Percentiles rank a stretch among this genome's conserved stretches.
phyloP scores from a whole-genome alignment of 1,140 invertebrate genomes.

The Dendroctonus ponderosae region DNA sequence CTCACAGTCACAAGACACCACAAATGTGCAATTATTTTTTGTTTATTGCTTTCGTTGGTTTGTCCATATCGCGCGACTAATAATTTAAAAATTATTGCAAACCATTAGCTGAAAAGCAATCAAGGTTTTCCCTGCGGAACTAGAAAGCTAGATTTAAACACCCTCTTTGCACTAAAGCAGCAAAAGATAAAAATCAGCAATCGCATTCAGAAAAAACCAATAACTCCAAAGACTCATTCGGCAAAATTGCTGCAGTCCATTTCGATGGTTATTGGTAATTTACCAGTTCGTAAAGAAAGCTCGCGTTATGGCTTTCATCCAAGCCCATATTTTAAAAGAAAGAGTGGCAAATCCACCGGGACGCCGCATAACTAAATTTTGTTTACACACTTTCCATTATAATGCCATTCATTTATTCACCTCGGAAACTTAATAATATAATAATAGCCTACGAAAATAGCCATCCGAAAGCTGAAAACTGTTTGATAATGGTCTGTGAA shows the following conservation, averaged over 20 bases:
- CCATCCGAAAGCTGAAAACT: too few relatives aligned
- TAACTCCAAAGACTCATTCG: constrained; percentile 9
- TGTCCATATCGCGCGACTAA: too few relatives aligned
- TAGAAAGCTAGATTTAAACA: neutral
- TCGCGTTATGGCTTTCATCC: constrained; percentile 22
- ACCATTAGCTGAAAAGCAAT: too few relatives aligned
- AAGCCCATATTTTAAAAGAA: constrained; percentile 16
- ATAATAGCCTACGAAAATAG: neutral
- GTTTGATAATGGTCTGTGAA: too few relatives aligned
- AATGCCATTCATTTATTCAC: too few relatives aligned
- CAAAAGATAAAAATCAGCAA: constrained; percentile 15
- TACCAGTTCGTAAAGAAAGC: constrained; percentile 23
- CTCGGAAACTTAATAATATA: neutral
- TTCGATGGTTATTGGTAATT: constrained; percentile 26
- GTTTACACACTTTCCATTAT: neutral
- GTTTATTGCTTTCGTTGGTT: too few relatives aligned
- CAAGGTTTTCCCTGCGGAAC: neutral
- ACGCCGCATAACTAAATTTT: neutral
- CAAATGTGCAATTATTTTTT: too few relatives aligned
- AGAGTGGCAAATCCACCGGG: constrained; percentile 3
- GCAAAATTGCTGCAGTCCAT: constrained; percentile 16
- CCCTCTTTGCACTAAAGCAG: constrained; percentile 6
- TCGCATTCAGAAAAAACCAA: constrained; percentile 9
- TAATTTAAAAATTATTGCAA: too few relatives aligned
- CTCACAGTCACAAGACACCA: too few relatives aligned